A percentile compares a stretch with the other conserved stretches of the same genome.
These are phyloP conservation scores for Polietes domitor DNA, from an alignment of 2,888 invertebrate genomes.

Conservation along the genomic window DNA sequence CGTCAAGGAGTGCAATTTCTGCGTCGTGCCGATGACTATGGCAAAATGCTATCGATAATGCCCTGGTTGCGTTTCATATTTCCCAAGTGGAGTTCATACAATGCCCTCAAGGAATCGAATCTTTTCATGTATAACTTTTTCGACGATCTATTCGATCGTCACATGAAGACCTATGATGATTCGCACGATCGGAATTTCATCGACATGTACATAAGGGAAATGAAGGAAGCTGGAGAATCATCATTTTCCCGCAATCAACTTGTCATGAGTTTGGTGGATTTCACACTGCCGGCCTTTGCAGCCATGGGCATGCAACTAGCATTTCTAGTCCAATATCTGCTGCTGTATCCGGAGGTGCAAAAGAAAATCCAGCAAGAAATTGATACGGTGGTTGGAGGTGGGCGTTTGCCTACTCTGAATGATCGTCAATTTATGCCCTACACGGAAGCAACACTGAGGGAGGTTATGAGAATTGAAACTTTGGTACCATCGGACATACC, in stretches of 20 bases:
- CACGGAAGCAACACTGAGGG: slow-evolving; percentile 85
- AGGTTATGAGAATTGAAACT: slow-evolving; percentile 83
- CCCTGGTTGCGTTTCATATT: slow-evolving; percentile 85
- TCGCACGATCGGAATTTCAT: slow-evolving; percentile 83
- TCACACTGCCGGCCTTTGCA: slow-evolving; percentile 84
- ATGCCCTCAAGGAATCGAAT: slow-evolving; percentile 81
- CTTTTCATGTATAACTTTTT: slow-evolving; percentile 82
- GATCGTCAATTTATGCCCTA: slow-evolving; percentile 84
- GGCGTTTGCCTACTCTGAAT: slow-evolving; percentile 83
- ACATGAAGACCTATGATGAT: slow-evolving; percentile 80
- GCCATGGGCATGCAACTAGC: slow-evolving; percentile 82
- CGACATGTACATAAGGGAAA: slow-evolving; percentile 84
- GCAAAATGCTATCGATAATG: slow-evolving; percentile 83
- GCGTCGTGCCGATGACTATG: slow-evolving; percentile 83
- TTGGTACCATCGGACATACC: slow-evolving; percentile 84
- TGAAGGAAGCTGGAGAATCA: slow-evolving; percentile 81
- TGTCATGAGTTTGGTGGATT: slow-evolving; percentile 83
- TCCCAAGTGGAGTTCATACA: slow-evolving; percentile 84
- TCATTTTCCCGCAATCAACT: slow-evolving; percentile 82
- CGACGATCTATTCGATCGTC: slow-evolving; percentile 81
- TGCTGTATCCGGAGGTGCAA: slow-evolving; percentile 83
- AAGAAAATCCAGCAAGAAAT: slow-evolving; percentile 84
- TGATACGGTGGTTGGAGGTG: slow-evolving; percentile 84
- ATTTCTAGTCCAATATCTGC: slow-evolving; percentile 82
- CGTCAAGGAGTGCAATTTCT: slow-evolving; percentile 82